Evolutionary conservation across 2,113 vertebrate species (phyloP), one percentile per base, ranked within the genome.

Genomic region (Protomyctophum bolini): DNA sequence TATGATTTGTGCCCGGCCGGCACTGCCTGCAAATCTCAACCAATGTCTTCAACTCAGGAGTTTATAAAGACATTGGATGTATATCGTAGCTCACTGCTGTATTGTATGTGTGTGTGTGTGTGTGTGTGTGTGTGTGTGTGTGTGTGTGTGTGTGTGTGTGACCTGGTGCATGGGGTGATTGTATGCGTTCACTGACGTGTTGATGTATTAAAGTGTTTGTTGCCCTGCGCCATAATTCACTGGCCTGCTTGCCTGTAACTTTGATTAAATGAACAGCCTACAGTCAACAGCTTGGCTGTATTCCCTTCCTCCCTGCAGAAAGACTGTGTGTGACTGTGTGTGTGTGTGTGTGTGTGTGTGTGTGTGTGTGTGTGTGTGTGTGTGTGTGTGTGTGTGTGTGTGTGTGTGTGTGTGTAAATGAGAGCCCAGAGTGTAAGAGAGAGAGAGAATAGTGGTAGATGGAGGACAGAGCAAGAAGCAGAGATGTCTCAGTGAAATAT

Each of bases 231-330:
- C 33, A 41, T 41, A 41, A 41, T 41, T 41, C 33, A 41, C 1
- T 41, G 33, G 33, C 33, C 33, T 6, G 33, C 33, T 3, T 41
- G 33, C 58, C 10, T 1, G 77, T 29, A 77, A 83, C 76, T 84
- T 78, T 83, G 83, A 90, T 87, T 76, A 86, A 88, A 74, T 77
- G 81, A 72, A 79, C 59, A 67, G 69, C 71, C 81, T 68, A 41
- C 75, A 70, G 66, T 68, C 86, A 72, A 62, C 74, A 41, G 28
- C 7, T 0, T 67, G 58, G 75, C 82, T 86, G 80, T 81, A 67
- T 81, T 41, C 78, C 58, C 76, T 60, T 61, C 51, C 4, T 65
- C 64, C 67, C 60, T 68, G 51, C 57, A 46, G 8, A 63, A 33
- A 46, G 55, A 75, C 21, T 21, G 21, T 21, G 21, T 21, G 21